Base-by-base conservation (phyloP, 92 coral and sea anemone genomes). In the Phenganax marumi region DNA sequence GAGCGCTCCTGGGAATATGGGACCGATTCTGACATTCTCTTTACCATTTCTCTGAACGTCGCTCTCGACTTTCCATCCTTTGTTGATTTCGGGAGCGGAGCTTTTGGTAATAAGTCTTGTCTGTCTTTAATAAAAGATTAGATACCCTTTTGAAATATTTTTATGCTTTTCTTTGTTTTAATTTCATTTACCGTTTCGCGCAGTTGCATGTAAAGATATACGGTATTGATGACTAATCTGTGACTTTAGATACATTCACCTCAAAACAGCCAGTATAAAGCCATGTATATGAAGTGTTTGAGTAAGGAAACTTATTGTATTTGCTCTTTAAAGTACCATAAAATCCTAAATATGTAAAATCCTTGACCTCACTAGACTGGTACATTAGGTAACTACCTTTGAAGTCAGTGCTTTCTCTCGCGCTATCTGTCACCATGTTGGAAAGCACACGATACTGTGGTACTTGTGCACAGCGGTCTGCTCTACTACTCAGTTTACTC, bases 391-490 rank as follows among this genome's bases (percentile, higher is more conserved):
- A 21, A 8, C 33, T 58, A 55, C 26, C 19, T 8, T 43, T 77
- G 39, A 19, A 18, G 46, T n/a, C 69, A 43, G 70, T 26, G 39
- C 54, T 62, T 47, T 64, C 51, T 71, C 58, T 19, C 12, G 55
- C 23, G 9, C 53, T 21, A 5, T 60, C 65, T 12, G 50, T 24
- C 7, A 24, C 82, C 72, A 43, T 61, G 23, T 58, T 24, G 72
- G 58, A 52, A 11, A 77, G 66, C 50, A 16, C 57, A 47, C 72
- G 71, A 49, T 77, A 77, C 58, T 77, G 71, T 56, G 82, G 82
- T 8, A 77, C 72, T 24, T 61, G 70, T 23, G 81, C 56, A 78
- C 83, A 78, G 62, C 83, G 83, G 73, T 78, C 68, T 6, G 83
- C 83, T 50, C 83, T 62, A n/a, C 57, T 66, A 19, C 47, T 49